phyloP scores from a whole-genome alignment of 92 coral and sea anemone genomes.

The Scolanthus callimorphus region DNA sequence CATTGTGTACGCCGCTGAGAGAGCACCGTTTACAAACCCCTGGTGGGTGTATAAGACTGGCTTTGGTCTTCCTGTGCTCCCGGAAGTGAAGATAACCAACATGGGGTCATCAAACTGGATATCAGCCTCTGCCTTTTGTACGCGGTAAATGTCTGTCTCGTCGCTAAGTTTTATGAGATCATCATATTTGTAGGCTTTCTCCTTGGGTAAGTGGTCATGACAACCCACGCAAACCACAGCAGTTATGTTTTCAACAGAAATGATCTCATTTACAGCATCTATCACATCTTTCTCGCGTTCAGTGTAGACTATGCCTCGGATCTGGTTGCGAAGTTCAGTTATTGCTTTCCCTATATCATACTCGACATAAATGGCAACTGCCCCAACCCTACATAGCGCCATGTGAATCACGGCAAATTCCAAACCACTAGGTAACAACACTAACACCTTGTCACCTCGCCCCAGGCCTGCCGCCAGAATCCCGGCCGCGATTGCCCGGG shows the following conservation, averaged over 20 bases:
- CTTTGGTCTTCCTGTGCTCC: constrained; percentile 40
- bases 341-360: constrained; percentile 6
- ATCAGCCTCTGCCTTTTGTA: constrained; percentile 12
- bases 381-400: constrained; percentile 32
- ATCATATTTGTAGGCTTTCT: constrained; percentile 6
- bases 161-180: constrained; percentile 5
- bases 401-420: constrained; percentile 25
- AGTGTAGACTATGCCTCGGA: neutral
- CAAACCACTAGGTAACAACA: constrained; percentile 22
- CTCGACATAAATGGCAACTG: constrained; percentile 1
- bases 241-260: neutral
- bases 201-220: neutral
- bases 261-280: neutral
- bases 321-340: constrained; percentile 1
- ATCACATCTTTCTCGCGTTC: neutral
- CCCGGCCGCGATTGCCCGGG: constrained; percentile 33
- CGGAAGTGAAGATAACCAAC: constrained; percentile 35
- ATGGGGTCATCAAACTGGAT: constrained; percentile 32
- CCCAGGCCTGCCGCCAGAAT: constrained; percentile 29
- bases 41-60: constrained; percentile 39
- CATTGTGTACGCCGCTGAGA: constrained; percentile 18
- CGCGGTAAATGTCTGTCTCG: neutral
- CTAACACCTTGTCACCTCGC: constrained; percentile 31
- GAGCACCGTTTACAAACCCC: constrained; percentile 14
- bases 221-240: neutral